Conservation (phyloP, 2,113 vertebrate genomes). For the Plecturocebus donacophilus region DNA sequence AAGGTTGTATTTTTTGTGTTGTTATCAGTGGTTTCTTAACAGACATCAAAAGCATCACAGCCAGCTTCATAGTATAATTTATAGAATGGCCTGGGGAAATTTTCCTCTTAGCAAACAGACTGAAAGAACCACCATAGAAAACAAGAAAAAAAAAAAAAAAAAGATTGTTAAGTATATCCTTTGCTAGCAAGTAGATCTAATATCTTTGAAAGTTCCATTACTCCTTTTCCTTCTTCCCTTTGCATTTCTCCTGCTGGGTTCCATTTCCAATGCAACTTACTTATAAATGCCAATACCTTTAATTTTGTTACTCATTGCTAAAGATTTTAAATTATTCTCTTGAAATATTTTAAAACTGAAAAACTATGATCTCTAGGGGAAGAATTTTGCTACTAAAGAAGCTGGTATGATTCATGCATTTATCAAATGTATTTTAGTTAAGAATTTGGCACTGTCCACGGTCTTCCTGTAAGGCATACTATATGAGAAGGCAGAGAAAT, state of each 20-base stretch:
- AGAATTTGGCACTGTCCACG: neutral
- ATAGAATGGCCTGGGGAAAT: neutral
- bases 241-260: neutral
- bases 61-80: neutral
- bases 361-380: neutral
- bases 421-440: neutral
- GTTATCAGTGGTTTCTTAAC: neutral
- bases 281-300: neutral
- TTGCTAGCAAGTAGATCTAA: neutral
- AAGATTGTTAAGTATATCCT: neutral
- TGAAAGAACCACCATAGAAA: neutral
- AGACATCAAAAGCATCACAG: neutral
- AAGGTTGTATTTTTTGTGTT: neutral
- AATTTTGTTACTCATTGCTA: neutral
- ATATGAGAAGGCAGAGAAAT: neutral
- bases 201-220: neutral
- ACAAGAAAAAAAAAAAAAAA: neutral
- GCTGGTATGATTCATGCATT: neutral
- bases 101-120: neutral
- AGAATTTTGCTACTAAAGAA: neutral
- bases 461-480: neutral
- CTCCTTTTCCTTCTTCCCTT: neutral
- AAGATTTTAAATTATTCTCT: neutral
- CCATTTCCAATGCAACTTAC: neutral
- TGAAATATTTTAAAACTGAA: neutral